phyloP scores from a whole-genome alignment of 2,797 vertebrate genomes.

The Gephyroberyx darwinii region DNA sequence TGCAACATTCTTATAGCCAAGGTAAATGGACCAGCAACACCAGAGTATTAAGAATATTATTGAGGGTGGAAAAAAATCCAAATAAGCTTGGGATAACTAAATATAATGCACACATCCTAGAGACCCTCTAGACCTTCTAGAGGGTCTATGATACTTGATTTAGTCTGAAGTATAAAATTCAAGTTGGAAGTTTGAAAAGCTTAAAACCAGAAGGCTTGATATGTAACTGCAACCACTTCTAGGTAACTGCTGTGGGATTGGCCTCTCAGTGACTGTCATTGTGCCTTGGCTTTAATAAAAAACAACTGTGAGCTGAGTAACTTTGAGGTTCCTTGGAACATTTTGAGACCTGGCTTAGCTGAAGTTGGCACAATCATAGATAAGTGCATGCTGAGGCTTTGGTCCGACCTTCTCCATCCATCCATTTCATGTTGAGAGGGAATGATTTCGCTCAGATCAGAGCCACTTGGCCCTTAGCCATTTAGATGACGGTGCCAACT shows the following conservation, averaged over 20 bases:
- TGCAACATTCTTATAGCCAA: slow-evolving; percentile 53
- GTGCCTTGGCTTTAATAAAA: not conserved
- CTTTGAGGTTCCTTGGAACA: not conserved
- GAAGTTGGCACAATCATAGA: slow-evolving; percentile 8
- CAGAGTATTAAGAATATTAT: slow-evolving; percentile 27
- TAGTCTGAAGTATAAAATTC: not conserved
- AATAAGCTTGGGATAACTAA: slow-evolving; percentile 14
- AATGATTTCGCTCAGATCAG: slow-evolving; percentile 18
- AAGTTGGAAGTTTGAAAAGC: no score
- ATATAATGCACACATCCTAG: not conserved
- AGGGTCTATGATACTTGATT: slow-evolving; percentile 10
- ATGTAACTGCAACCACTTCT: no score
- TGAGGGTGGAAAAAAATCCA: slow-evolving; percentile 40
- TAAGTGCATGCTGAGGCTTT: slow-evolving; percentile 26
- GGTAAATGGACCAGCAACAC: slow-evolving; percentile 57
- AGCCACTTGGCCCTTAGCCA: no score
- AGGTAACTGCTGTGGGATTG: not conserved
- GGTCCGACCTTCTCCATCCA: slow-evolving; percentile 26
- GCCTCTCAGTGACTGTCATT: not conserved
- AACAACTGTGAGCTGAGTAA: not conserved
- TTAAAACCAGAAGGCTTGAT: no score
- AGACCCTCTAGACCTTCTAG: not conserved
- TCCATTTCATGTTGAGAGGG: slow-evolving; percentile 27
- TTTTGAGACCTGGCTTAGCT: not conserved
- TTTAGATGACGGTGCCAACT: not conserved